Base-by-base conservation (phyloP, 1,140 invertebrate genomes). In the Choristoneura fumiferana region DNA sequence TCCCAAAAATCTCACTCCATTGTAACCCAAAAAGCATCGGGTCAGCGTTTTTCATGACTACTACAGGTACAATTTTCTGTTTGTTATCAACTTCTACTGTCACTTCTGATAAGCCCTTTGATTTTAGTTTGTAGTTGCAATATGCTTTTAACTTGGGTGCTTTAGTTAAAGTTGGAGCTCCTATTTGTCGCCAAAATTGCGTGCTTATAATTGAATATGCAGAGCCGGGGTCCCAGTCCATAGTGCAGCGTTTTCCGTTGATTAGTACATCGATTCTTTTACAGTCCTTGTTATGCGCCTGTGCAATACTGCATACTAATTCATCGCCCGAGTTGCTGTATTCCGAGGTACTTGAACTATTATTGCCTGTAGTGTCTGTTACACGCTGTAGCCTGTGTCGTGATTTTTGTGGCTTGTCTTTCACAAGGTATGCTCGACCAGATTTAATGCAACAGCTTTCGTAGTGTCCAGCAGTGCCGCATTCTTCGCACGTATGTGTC, bases 211-310 rank as follows among this genome's bases (percentile, higher is more conserved):
- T 61, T 37, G 59, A 61, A 34, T 57, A 61, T 1, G 18, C 17
- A 8, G 59, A 52, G 1, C 54, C 59, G 2, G 54, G 59, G 18
- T 61, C 40, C 54, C 59, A 61, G 12, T 61, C 54, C 40, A 61
- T 35, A 8, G 60, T 62, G n/a, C 33, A 38, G 0, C 1, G 15
- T 8, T 18, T n/a, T 8, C 58, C 58, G 18, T 60, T 60, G 0
- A 60, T 54, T 2, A 33, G 5, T n/a, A 36, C 10, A 45, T 55
- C 10, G n/a, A 38, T 38, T n/a, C n/a, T 38, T 13, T 38, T 38
- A 13, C 10, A 38, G 9, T 38, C 37, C 2, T 13, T 38, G n/a
- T 38, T 38, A 4, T n/a, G 10, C 13, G 37, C 1, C 13, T n/a
- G 37, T 12, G n/a, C 13, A 5, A 38, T 13, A 13, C 13, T 38